Evolutionary conservation across 2,888 invertebrate species (phyloP).

Genomic region (Adelognathus sp.): DNA sequence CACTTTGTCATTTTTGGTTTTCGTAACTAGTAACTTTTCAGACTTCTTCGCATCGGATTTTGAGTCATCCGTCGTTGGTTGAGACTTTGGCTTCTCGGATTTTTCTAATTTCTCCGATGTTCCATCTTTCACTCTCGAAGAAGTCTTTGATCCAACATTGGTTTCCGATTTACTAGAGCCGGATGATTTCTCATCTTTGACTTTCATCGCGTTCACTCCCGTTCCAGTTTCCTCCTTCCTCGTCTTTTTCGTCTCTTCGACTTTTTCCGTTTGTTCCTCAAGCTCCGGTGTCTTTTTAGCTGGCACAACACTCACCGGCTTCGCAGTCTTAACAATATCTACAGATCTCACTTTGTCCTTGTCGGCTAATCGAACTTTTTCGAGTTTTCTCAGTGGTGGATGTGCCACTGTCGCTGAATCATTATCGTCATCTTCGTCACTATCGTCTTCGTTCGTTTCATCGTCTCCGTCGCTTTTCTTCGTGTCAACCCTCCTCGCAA

Average conservation of each 20-base stretch:
- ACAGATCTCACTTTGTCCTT: constrained; percentile 67
- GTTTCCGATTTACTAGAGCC: constrained; percentile 54
- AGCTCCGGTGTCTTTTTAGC: constrained; percentile 15
- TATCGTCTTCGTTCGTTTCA: constrained; percentile 2
- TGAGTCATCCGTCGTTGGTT: constrained; percentile 28
- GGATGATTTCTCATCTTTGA: constrained; percentile 28
- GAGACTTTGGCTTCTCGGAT: constrained; percentile 49
- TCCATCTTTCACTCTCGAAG: constrained; percentile 39
- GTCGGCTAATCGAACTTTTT: constrained; percentile 73
- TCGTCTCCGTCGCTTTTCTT: constrained; percentile 18
- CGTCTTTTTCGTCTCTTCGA: constrained; percentile 44
- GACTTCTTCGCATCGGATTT: constrained; percentile 36
- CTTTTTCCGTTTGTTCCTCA: constrained; percentile 49
- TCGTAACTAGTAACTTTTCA: constrained; percentile 7
- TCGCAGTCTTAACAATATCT: constrained; percentile 36
- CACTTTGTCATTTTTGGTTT: constrained; percentile 44
- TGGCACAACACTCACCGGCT: neutral
- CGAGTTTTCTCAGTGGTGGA: constrained; percentile 65
- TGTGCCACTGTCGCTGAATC: constrained; percentile 21
- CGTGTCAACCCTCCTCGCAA: neutral
- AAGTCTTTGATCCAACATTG: constrained; percentile 52
- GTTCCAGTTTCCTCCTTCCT: constrained; percentile 7
- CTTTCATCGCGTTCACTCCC: constrained; percentile 12
- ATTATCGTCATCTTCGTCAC: constrained; percentile 52
- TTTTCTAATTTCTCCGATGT: constrained; percentile 32